Evolutionary conservation across 2,113 vertebrate genomes (phyloP).

Genomic region (Tapirus terrestris): DNA sequence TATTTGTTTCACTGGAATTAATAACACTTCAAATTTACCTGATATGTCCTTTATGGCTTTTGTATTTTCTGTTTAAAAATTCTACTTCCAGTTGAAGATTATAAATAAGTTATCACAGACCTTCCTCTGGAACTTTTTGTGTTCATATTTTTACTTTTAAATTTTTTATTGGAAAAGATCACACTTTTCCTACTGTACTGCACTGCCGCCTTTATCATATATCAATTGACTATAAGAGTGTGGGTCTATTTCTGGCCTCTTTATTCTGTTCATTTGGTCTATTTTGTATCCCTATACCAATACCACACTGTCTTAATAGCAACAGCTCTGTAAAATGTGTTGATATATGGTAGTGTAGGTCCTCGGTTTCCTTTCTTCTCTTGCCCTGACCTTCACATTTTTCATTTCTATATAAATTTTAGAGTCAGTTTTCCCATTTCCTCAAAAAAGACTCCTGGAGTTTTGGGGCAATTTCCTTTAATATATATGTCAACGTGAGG

Average conservation of each 20-base stretch:
- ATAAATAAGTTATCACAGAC: background rate
- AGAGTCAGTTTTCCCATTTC: background rate
- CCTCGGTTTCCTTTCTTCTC: background rate
- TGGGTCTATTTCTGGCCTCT: background rate
- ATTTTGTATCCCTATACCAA: background rate
- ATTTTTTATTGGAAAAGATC: background rate
- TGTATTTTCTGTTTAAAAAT: background rate
- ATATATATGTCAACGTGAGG: background rate
- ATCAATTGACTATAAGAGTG: background rate
- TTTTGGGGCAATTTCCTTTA: background rate
- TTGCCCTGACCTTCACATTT: background rate
- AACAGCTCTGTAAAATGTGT: background rate
- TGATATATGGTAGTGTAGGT: background rate
- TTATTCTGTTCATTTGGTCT: background rate
- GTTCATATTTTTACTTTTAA: background rate
- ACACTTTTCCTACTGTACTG: background rate
- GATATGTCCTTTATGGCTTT: background rate
- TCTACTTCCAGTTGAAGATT: background rate
- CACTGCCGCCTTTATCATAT: background rate
- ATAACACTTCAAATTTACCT: background rate
- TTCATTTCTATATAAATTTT: background rate
- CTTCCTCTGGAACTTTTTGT: background rate
- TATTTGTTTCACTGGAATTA: background rate
- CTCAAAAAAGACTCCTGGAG: background rate
- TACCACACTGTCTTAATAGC: background rate